Evolutionary conservation across 2,888 invertebrate species (phyloP).

Genomic region (Parascotia fuliginaria): DNA sequence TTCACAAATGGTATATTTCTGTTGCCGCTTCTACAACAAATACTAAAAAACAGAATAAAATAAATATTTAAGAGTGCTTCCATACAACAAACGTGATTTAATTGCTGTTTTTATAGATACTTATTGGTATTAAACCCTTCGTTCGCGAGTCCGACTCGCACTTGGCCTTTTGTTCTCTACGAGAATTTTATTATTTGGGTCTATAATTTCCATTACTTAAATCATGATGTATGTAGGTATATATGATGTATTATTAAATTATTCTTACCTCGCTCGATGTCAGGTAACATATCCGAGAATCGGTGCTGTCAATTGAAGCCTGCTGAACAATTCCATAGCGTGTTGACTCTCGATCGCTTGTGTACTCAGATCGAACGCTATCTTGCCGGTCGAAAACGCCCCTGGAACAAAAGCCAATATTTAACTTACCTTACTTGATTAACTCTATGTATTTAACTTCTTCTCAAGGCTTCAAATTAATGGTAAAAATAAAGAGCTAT

Average conservation of each 20-base stretch:
- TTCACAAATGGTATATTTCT: too few relatives aligned
- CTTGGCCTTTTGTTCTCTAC: too few relatives aligned
- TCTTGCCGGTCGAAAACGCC: conserved; percentile 95
- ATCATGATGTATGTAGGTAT: too few relatives aligned
- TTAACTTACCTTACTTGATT: conserved; percentile 33
- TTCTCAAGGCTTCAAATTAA: conserved; percentile 15
- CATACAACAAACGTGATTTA: too few relatives aligned
- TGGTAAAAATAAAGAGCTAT: conserved; percentile 4
- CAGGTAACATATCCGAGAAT: conserved; percentile 96
- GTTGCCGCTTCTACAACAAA: too few relatives aligned
- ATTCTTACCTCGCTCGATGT: conserved; percentile 97
- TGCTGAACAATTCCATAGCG: conserved; percentile 96
- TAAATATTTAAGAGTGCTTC: too few relatives aligned
- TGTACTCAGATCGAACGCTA: conserved; percentile 94
- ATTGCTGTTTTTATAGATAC: too few relatives aligned
- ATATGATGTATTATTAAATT: neutral
- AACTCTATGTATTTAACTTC: conserved; percentile 25
- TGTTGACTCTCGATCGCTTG: conserved; percentile 94
- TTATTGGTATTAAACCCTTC: too few relatives aligned
- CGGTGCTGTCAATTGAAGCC: conserved; percentile 97
- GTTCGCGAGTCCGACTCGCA: too few relatives aligned
- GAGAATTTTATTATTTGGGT: too few relatives aligned
- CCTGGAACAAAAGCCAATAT: conserved; percentile 79
- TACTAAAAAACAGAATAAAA: too few relatives aligned
- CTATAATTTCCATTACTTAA: too few relatives aligned